phyloP scores from a whole-genome alignment of 2,797 vertebrate genomes.

The Tragelaphus eurycerus region DNA sequence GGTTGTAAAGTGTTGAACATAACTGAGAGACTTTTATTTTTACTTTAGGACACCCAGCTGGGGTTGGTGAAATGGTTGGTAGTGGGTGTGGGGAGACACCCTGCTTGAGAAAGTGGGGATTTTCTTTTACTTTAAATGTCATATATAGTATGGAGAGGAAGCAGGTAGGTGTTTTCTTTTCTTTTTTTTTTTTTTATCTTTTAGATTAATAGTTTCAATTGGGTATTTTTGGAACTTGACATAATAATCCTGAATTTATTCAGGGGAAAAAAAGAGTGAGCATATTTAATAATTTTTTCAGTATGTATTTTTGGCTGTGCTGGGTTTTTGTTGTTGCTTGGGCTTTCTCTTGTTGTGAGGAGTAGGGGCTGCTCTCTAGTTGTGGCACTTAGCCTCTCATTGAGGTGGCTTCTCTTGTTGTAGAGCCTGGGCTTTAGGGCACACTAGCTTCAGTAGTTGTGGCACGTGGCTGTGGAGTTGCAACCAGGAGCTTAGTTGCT shows the following conservation, averaged over 20 bases:
- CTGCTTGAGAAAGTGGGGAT: neutral
- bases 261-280: neutral
- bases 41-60: neutral
- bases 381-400: neutral
- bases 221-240: neutral
- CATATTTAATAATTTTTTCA: neutral
- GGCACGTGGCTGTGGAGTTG: neutral
- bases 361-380: neutral
- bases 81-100: too few relatives aligned
- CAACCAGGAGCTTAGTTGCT: neutral
- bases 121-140: neutral
- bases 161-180: neutral
- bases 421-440: neutral
- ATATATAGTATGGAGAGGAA: neutral
- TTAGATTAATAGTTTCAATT: neutral
- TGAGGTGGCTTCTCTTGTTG: neutral
- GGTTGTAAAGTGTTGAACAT: neutral
- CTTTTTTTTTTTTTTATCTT: neutral
- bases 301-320: neutral
- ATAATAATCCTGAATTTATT: neutral
- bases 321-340: neutral
- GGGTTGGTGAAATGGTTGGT: neutral
- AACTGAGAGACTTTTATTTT: neutral
- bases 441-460: neutral
- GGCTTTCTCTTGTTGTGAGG: neutral